Evolutionary conservation across 2,888 invertebrate genomes (phyloP), one percentile per base, ranked within the genome.

Genomic region (Unio pictorum): DNA sequence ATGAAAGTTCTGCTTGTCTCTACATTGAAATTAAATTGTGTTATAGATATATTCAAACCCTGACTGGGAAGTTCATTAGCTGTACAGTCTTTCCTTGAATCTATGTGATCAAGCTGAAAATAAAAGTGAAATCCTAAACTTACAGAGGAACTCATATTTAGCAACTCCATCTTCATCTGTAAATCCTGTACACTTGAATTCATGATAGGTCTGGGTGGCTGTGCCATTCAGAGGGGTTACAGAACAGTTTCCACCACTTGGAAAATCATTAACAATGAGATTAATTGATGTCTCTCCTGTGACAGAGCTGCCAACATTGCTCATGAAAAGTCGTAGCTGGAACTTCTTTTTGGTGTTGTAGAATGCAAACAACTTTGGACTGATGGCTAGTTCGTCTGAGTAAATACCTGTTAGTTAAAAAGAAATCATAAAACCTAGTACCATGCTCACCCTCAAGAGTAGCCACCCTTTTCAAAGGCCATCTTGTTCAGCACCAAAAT

Each of bases 121-220:
- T 34, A 6, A 1, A 45, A 45, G 15, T 15, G 45, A 45, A 45
- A 11, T 45, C 15, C 15, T 45, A 34, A 45, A 71, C 82, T 74
- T 74, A 88, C 88, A 79, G 61, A 68, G 83, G 30, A 86, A 80
- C 65, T 78, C 73, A 65, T 83, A 86, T 11, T 67, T 69, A 0
- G 45, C 72, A 26, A 88, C 81, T n/a, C 81, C 81, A 58, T 85
- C 71, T 62, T 85, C 86, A 17, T 66, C 63, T 80, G 55, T 64
- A 34, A 76, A 76, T 18, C 63, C 69, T 5, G 55, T n/a, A 61
- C 76, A 76, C 8, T 54, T n/a, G n/a, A 72, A 71, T 7, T 64
- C 60, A 54, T 67, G 69, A n/a, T 59, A 60, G 4, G 74, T 71
- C 15, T 60, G 7, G 8, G 23, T 54, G 1, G 72, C 65, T 3